phyloP scores from a whole-genome alignment of 2,797 vertebrate genomes.

The Amazona ochrocephala region DNA sequence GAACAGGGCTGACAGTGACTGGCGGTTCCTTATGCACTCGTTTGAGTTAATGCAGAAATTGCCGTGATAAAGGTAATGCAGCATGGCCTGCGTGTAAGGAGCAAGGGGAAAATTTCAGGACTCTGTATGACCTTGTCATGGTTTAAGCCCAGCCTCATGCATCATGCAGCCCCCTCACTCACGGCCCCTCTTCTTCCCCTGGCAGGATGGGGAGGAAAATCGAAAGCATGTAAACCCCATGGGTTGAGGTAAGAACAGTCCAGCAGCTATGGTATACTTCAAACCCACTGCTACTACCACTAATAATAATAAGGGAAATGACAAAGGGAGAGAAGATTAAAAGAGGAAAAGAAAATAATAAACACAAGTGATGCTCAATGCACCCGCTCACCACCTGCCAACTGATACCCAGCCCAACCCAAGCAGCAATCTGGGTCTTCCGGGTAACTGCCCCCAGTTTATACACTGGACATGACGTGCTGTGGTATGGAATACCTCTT shows the following conservation, averaged over 20 bases:
- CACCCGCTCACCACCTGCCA: too few relatives aligned
- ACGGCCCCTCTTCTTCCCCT: neutral
- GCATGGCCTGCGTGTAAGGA: neutral
- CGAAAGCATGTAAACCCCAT: neutral
- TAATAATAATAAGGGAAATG: neutral
- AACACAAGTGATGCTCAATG: neutral
- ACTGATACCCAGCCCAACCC: neutral
- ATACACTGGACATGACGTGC: accelerated
- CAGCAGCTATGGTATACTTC: neutral
- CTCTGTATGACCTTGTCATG: neutral
- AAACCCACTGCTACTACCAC: neutral
- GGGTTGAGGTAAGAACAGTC: neutral
- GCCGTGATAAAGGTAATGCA: neutral
- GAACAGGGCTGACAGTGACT: neutral
- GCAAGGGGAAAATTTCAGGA: neutral
- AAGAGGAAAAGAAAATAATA: neutral
- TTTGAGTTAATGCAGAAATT: neutral
- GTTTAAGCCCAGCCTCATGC: neutral
- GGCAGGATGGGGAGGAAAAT: neutral
- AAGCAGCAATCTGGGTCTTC: neutral
- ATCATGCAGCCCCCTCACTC: neutral
- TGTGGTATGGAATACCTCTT: neutral
- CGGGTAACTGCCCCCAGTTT: neutral
- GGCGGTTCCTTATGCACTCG: neutral
- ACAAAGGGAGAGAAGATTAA: neutral